A percentile compares a stretch with the other conserved stretches of the same genome.
Evolutionary conservation across 2,888 invertebrate species (phyloP).

Genomic region (Erynnis tages): DNA sequence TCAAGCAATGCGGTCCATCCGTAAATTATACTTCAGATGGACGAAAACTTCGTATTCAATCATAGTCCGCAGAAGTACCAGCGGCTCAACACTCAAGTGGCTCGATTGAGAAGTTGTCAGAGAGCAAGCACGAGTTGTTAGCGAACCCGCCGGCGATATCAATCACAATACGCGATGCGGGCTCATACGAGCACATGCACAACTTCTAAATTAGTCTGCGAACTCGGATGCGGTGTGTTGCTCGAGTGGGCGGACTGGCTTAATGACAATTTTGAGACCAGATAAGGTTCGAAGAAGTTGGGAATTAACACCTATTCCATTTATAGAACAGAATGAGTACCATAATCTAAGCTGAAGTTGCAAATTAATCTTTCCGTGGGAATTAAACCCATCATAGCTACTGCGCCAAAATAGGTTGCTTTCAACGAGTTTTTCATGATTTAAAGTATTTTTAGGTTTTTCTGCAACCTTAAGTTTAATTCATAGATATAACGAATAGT

Average conservation of each 20-base stretch:
- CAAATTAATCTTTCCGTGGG: no score
- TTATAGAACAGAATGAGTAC: no score
- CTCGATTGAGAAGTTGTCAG: conserved; percentile 54
- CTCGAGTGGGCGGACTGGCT: conserved; percentile 26
- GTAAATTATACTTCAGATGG: no score
- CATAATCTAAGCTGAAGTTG: no score
- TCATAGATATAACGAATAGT: no score
- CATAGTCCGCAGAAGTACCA: neutral
- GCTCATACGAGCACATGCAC: conserved; percentile 14
- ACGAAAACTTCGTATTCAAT: no score
- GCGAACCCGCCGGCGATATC: conserved; percentile 53
- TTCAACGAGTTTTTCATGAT: no score
- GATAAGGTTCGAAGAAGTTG: conserved; percentile 4
- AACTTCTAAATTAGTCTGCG: conserved; percentile 19
- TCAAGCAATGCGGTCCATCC: no score
- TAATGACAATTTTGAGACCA: conserved; percentile 15
- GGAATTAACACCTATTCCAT: neutral
- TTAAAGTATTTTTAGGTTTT: no score
- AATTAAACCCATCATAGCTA: no score
- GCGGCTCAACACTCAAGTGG: conserved; percentile 33
- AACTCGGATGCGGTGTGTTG: conserved; percentile 34
- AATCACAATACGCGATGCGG: conserved; percentile 32
- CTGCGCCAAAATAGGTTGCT: no score
- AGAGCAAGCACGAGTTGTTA: conserved; percentile 47
- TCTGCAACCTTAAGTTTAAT: no score